Base-by-base conservation (phyloP, 2,888 invertebrate species). In the Metalampra italica region DNA sequence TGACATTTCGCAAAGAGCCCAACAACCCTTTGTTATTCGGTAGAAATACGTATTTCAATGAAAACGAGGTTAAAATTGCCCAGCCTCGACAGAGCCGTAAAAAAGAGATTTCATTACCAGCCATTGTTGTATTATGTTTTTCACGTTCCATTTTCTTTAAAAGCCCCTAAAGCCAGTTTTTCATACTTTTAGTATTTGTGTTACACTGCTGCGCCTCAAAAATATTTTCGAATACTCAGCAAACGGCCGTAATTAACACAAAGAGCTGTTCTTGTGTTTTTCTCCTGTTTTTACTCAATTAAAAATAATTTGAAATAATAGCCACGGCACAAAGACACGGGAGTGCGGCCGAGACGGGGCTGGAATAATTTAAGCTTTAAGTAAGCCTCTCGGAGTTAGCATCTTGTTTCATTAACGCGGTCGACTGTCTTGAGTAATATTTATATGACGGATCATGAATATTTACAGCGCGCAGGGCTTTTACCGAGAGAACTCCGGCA, bases 291-390 rank as follows among this genome's bases (percentile, higher is more conserved):
- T 79, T 81, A 78, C 74, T 78, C 82, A 85, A 85, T 85, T 85
- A 85, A 84, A 85, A 85, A 84, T 85, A 82, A 86, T 85, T 81
- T 80, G 71, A 77, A 85, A 82, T 85, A 82, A 85, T 82, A 82
- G 77, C 75, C 56, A 57, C 68, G 68, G 70, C 70, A 74, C 73
- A 77, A 77, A 79, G 80, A 74, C 71, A 66, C 57, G 63, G 59
- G 59, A 55, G 42, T 32, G 42, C 13, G 29, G 62, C 58, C 50
- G 65, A 57, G 71, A 75, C 74, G 80, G 68, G 71, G 55, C 67
- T 59, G 66, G 82, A 80, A 83, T 86, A 81, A 83, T 80, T 84
- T 76, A 60, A 74, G 74, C 71, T 72, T 64, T 61, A 64, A 67
- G 65, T 63, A 66, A 73, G 68, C 66, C 66, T 62, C 68, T 60